Percentiles rank a stretch among this genome's conserved stretches.
These are phyloP conservation scores for Boloria euphrosyne DNA, from an alignment of 2,888 invertebrate genomes.

Conservation along the genomic window DNA sequence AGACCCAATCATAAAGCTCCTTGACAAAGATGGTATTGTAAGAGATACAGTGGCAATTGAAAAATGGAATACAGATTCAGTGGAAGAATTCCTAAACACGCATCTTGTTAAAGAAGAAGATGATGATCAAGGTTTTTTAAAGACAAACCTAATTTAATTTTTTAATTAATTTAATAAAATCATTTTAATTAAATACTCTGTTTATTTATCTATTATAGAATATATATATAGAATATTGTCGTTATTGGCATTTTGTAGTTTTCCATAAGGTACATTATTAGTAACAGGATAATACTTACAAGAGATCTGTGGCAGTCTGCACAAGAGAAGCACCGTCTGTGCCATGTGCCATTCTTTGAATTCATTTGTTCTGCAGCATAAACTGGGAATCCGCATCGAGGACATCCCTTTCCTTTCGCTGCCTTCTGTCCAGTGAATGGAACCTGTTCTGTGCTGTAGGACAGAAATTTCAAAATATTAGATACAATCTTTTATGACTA, in stretches of 20 bases:
- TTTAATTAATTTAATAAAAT: slow-evolving; percentile 18
- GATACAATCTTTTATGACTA: background rate
- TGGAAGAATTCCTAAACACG: slow-evolving; percentile 96
- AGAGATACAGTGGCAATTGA: slow-evolving; percentile 96
- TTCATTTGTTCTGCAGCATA: slow-evolving; percentile 98
- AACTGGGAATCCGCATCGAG: slow-evolving; percentile 94
- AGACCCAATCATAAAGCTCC: slow-evolving; percentile 95
- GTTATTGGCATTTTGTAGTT: background rate
- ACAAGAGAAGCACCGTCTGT: slow-evolving; percentile 97
- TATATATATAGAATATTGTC: too few relatives aligned
- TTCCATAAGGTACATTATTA: background rate
- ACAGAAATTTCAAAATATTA: background rate
- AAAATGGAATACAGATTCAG: slow-evolving; percentile 99
- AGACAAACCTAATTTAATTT: slow-evolving; percentile 80
- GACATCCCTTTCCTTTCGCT: slow-evolving; percentile 90
- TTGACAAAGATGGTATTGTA: slow-evolving; percentile 91
- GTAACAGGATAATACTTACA: slow-evolving; percentile 60
- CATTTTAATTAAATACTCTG: slow-evolving; percentile 1
- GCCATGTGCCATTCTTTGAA: slow-evolving; percentile 96
- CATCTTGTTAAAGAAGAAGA: slow-evolving; percentile 87
- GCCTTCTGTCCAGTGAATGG: slow-evolving; percentile 89
- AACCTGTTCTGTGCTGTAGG: slow-evolving; percentile 85
- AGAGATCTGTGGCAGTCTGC: slow-evolving; percentile 92
- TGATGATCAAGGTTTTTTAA: slow-evolving; percentile 81
- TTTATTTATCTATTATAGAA: background rate